Percentiles rank a stretch among this genome's conserved stretches.
phyloP scores from a whole-genome alignment of 2,888 invertebrate species.

The Gandaritis pyraliata region DNA sequence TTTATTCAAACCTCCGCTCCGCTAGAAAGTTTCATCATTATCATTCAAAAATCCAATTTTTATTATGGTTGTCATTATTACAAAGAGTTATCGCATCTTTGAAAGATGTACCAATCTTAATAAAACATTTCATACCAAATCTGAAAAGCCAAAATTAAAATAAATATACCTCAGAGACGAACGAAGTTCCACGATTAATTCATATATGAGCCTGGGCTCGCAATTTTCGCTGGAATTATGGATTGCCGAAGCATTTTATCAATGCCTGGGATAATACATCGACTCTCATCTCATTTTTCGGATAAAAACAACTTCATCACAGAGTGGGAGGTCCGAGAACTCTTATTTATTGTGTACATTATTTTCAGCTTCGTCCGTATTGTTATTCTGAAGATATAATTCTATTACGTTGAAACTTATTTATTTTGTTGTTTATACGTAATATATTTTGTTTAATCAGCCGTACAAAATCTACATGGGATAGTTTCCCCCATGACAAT shows the following conservation, averaged over 20 bases:
- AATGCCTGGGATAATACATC: conserved; percentile 62
- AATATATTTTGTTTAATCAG: not conserved
- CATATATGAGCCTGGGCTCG: conserved; percentile 48
- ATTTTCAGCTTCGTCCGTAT: conserved; percentile 41
- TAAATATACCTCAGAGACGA: conserved; percentile 32
- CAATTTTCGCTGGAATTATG: conserved; percentile 62
- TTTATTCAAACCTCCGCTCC: no score
- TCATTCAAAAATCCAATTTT: no score
- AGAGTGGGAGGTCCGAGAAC: conserved; percentile 46
- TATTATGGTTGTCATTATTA: no score
- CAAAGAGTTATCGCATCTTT: no score
- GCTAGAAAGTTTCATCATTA: no score
- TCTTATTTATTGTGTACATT: conserved; percentile 45
- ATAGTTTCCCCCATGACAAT: no score
- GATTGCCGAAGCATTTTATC: conserved; percentile 62
- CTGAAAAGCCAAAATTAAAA: conserved; percentile 36
- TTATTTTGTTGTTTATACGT: conserved; percentile 16
- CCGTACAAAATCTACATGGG: no score
- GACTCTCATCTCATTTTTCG: conserved; percentile 42
- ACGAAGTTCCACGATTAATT: conserved; percentile 52
- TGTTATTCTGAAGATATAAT: conserved; percentile 38
- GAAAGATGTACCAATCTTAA: not conserved
- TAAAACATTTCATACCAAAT: conserved; percentile 21
- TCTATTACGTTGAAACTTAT: conserved; percentile 35
- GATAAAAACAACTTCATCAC: conserved; percentile 55